Evolutionary conservation across 2,888 invertebrate genomes (phyloP).

Genomic region (Sympetrum striolatum): DNA sequence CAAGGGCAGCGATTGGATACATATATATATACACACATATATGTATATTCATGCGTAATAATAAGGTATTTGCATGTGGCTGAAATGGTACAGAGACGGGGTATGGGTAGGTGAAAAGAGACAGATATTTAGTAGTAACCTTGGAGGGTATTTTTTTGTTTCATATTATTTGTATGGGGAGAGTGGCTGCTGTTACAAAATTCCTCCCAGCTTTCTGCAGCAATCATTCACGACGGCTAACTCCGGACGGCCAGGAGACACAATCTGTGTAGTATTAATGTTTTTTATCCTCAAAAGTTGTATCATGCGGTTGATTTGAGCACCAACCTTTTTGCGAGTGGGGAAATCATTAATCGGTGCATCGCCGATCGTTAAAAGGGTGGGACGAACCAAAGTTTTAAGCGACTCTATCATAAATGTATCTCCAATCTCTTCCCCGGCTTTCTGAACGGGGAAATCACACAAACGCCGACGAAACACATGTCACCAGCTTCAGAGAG

Average conservation of each 20-base stretch:
- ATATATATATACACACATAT: background rate
- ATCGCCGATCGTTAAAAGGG: background rate
- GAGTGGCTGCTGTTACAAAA: background rate
- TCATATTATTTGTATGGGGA: background rate
- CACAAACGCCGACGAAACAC: background rate
- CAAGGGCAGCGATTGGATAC: background rate
- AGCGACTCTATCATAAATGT: background rate
- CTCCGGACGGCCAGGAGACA: conserved; percentile 18
- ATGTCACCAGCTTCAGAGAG: background rate
- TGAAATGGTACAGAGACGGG: background rate
- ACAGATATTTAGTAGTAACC: background rate
- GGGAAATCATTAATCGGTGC: background rate
- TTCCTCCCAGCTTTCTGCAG: background rate
- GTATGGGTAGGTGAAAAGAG: background rate
- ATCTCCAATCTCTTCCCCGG: background rate
- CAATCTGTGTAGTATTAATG: background rate
- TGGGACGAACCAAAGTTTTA: background rate
- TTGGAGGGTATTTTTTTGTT: background rate
- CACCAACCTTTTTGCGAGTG: background rate
- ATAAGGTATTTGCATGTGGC: background rate
- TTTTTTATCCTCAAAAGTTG: background rate
- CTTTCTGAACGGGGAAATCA: background rate
- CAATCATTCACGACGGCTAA: background rate
- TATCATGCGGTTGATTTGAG: background rate
- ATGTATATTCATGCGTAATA: background rate